Evolutionary conservation across 2,888 invertebrate genomes (phyloP), one percentile per base, ranked within the genome.

Genomic region (Lysandra coridon): DNA sequence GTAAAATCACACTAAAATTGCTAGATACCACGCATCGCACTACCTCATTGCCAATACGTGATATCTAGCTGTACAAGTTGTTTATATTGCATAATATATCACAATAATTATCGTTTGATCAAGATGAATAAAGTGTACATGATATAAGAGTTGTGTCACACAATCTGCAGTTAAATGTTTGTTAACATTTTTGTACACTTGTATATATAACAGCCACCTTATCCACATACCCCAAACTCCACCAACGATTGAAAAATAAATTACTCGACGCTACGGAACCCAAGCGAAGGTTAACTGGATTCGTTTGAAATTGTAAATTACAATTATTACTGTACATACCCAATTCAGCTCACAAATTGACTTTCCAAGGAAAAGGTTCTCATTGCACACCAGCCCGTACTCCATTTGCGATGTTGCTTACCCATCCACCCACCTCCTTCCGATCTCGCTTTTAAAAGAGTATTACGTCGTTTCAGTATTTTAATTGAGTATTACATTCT

Each of bases 401-500:
- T 57, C 57, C 57, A 57, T 33, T 69, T 37, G 33, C 2, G 33
- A 33, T 12, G 33, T 69, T 12, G 33, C 69, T 69, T 69, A 5
- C 10, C 69, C 14, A 69, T 69, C 33, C 37, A 37, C 33, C 33
- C 69, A 69, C 69, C 4, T 23, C 23, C 62, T 30, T 30, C 33
- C 69, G 33, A 37, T 69, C 33, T 69, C 12, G 33, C 33, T 7
- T 64, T 37, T 37, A 69, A 37, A 69, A 37, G 12, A 37, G 12
- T 69, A 69, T 12, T 33, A 69, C 5, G 4, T 33, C 81, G 81
- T 82, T 83, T 81, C 81, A 81, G 81, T 82, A 81, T 79, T 82
- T 82, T 83, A 81, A 83, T 82, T 83, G 82, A 83, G 81, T 83
- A 81, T 83, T 83, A 82, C 81, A 79, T 75, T 87, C 90, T 88